Evolutionary conservation across 2,888 invertebrate species (phyloP).

Genomic region (Amiota communis): DNA sequence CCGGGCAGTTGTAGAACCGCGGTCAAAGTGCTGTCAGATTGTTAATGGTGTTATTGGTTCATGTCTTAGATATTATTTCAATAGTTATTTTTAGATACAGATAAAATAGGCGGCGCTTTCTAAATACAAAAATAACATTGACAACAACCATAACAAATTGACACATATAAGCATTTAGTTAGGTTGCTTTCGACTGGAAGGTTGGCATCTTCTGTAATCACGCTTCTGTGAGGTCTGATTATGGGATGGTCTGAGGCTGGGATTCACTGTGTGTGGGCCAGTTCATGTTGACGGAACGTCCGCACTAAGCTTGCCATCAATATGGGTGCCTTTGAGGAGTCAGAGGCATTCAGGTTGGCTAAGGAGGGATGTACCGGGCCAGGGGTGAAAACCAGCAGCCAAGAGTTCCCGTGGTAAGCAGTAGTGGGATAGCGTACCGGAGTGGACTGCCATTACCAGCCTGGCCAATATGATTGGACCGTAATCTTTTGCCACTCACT

Average conservation of each 20-base stretch:
- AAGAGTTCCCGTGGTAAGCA: conserved; percentile 98
- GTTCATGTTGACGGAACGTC: conserved; percentile 89
- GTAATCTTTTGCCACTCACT: conserved; percentile 76
- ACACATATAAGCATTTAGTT: too few species aligned
- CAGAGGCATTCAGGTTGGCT: conserved; percentile 87
- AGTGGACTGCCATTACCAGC: conserved; percentile 92
- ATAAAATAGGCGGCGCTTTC: too few species aligned
- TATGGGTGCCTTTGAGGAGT: conserved; percentile 92
- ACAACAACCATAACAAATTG: too few species aligned
- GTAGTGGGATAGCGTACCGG: conserved; percentile 99
- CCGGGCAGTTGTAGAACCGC: conserved; percentile 58
- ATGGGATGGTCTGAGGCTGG: conserved; percentile 95
- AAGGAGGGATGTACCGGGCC: conserved; percentile 98
- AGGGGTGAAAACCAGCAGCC: conserved; percentile 99
- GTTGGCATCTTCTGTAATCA: conserved; percentile 99
- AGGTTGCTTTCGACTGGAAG: conserved; percentile 80
- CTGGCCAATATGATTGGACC: conserved; percentile 86
- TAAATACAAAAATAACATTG: too few species aligned
- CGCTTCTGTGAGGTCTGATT: conserved; percentile 94
- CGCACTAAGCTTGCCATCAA: conserved; percentile 97
- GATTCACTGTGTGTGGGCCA: conserved; percentile 77
- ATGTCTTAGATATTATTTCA: too few species aligned
- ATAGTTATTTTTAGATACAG: too few species aligned
- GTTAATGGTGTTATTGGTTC: too few species aligned
- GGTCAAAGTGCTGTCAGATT: too few species aligned